A percentile compares a stretch with the other conserved stretches of the same genome.
phyloP scores from a whole-genome alignment of 2,888 invertebrate species.

The Trissoscelio sp. region DNA sequence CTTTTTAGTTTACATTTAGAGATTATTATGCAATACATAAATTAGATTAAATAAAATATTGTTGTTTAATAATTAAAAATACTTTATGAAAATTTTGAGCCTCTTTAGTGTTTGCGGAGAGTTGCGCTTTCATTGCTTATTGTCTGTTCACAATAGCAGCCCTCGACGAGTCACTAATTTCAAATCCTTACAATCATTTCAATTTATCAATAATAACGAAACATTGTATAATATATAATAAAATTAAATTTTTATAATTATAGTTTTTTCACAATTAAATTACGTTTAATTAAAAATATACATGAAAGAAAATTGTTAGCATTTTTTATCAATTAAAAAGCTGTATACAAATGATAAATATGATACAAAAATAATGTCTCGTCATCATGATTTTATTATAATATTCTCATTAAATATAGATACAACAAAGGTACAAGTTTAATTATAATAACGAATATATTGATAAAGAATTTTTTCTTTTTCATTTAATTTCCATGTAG shows the following conservation, averaged over 20 bases:
- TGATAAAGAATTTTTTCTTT: conserved; percentile 19
- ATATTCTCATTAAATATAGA: conserved; percentile 18
- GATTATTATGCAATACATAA: too few species aligned
- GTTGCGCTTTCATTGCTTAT: conserved; percentile 78
- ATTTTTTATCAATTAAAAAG: too few species aligned
- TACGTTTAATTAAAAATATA: too few species aligned
- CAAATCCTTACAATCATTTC: conserved; percentile 25
- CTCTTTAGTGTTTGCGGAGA: conserved; percentile 51
- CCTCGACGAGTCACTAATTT: conserved; percentile 72
- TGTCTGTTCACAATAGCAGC: conserved; percentile 83
- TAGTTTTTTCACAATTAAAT: too few species aligned
- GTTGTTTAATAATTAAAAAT: too few species aligned
- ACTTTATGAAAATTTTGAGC: conserved; percentile 32
- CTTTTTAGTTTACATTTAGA: too few species aligned
- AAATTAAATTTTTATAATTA: neutral
- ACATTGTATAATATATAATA: neutral
- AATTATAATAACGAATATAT: conserved; percentile 15
- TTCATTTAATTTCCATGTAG: too few species aligned
- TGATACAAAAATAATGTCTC: conserved; percentile 21
- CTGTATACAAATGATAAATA: too few species aligned
- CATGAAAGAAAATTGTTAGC: too few species aligned
- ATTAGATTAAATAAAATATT: too few species aligned
- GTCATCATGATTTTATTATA: conserved; percentile 23
- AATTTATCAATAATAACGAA: conserved; percentile 49
- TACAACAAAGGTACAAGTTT: conserved; percentile 21